Evolutionary conservation across 2,113 vertebrate genomes (phyloP).

Genomic region (Pavo muticus): DNA sequence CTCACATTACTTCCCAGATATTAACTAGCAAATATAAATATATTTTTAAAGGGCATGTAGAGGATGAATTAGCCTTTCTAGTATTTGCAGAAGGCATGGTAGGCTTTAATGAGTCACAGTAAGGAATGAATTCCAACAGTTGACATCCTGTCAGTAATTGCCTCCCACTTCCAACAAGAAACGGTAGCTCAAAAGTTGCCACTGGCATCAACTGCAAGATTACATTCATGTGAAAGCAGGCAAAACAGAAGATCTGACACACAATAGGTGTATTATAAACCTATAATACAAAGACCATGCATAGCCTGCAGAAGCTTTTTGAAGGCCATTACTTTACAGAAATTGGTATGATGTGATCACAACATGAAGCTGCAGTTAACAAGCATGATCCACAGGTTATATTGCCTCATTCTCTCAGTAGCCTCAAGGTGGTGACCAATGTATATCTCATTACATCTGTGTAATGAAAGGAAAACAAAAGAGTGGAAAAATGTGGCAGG

Average conservation of each 20-base stretch:
- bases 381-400: not conserved
- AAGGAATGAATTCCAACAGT: constrained; percentile 1
- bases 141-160: not conserved
- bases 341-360: not conserved
- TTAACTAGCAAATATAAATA: not conserved
- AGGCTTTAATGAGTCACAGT: not conserved
- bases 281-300: not conserved
- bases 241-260: not conserved
- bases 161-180: constrained; percentile 2
- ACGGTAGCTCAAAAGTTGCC: not conserved
- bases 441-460: not conserved
- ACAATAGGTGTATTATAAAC: not conserved
- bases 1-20: not conserved
- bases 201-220: not conserved
- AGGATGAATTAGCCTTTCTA: not conserved
- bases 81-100: not conserved
- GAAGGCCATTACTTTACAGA: constrained; percentile 14
- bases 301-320: constrained; percentile 13
- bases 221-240: not conserved
- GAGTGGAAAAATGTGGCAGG: not conserved
- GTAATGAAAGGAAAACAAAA: not conserved
- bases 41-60: not conserved
- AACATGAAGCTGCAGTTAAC: not conserved
- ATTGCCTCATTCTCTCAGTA: not conserved
- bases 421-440: not conserved